phyloP scores from a whole-genome alignment of 92 coral and sea anemone genomes.

The Pocillopora meandrina region DNA sequence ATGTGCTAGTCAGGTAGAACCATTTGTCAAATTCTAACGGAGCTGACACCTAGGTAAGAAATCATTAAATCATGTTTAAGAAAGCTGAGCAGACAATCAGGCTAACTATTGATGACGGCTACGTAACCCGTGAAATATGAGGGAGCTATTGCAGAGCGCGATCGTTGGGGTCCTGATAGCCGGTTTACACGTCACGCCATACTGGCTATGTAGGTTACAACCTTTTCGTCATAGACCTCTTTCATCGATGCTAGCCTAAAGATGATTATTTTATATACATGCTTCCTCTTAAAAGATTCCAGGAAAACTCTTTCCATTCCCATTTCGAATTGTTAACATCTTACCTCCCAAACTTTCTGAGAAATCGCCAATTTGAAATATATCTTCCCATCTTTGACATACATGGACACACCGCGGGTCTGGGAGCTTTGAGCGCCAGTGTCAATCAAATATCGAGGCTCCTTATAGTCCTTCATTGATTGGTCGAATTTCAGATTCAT shows the following conservation, averaged over 20 bases:
- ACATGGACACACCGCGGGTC: slow-evolving; percentile 82
- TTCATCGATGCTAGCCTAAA: too few species aligned
- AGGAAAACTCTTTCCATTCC: too few species aligned
- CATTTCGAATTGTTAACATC: neutral
- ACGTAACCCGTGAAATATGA: neutral
- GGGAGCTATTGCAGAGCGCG: too few species aligned
- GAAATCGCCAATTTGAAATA: slow-evolving; percentile 73
- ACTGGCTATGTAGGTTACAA: too few species aligned
- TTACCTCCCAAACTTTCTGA: slow-evolving; percentile 86
- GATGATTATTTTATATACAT: too few species aligned
- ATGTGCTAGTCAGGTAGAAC: slow-evolving; percentile 75
- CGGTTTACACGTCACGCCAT: too few species aligned
- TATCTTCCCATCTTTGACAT: slow-evolving; percentile 64
- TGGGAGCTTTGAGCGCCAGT: slow-evolving; percentile 90
- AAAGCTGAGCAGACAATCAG: neutral
- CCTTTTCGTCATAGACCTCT: too few species aligned
- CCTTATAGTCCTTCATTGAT: slow-evolving; percentile 45
- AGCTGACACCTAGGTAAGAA: slow-evolving; percentile 58
- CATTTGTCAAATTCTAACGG: slow-evolving; percentile 62
- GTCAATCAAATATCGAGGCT: slow-evolving; percentile 83
- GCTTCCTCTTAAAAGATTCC: too few species aligned
- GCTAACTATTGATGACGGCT: neutral
- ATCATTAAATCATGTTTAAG: neutral
- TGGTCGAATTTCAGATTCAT: slow-evolving; percentile 64
- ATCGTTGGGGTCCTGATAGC: too few species aligned